phyloP scores from a whole-genome alignment of 2,888 invertebrate genomes.

The Podotricha telesiphe region DNA sequence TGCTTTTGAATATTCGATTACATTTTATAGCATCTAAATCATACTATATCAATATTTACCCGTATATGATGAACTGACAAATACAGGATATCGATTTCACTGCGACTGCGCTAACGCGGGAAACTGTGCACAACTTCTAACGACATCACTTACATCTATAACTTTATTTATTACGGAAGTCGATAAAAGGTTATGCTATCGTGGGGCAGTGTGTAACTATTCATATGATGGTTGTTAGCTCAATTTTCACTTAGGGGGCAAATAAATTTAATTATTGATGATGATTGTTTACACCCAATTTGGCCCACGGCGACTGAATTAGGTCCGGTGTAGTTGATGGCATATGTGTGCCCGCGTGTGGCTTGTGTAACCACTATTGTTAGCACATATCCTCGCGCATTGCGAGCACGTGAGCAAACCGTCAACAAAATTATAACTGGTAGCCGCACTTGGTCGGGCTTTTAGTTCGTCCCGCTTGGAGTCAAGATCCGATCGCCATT shows the following conservation, averaged over 20 bases:
- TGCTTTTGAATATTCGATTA: too few relatives aligned
- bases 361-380: too few relatives aligned
- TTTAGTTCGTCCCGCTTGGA: neutral
- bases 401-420: neutral
- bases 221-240: neutral
- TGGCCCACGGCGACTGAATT: too few relatives aligned
- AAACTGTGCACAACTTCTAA: neutral
- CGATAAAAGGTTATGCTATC: neutral
- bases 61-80: neutral
- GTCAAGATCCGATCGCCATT: neutral
- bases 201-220: neutral
- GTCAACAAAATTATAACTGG: neutral
- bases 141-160: neutral
- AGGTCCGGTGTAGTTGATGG: too few relatives aligned
- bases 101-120: slow-evolving; percentile 3
- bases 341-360: too few relatives aligned
- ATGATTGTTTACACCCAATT: too few relatives aligned
- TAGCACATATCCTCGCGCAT: too few relatives aligned
- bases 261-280: too few relatives aligned
- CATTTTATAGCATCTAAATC: neutral
- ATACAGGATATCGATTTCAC: slow-evolving; percentile 2
- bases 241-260: too few relatives aligned
- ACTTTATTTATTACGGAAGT: slow-evolving; percentile 8
- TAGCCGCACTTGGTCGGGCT: neutral
- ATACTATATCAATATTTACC: neutral